A percentile compares a stretch with the other conserved stretches of the same genome.
Conservation (phyloP, 2,888 invertebrate genomes). For the Caenorhabditis wallacei region DNA sequence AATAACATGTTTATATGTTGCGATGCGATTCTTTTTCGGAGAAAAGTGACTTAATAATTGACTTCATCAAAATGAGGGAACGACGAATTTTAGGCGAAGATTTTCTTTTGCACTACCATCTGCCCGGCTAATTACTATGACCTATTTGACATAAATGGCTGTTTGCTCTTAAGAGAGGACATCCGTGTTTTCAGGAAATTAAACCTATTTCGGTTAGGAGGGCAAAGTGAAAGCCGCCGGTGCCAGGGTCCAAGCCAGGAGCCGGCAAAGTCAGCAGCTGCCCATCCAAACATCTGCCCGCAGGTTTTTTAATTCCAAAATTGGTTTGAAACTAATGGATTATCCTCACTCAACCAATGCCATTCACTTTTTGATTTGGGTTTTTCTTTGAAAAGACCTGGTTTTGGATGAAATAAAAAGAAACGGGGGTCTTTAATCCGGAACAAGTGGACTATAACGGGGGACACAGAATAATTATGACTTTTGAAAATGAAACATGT, state of each 20-base stretch:
- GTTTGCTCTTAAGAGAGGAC: slow-evolving; percentile 40
- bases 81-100: slow-evolving; percentile 23
- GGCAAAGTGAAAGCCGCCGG: slow-evolving; percentile 45
- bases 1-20: slow-evolving; percentile 41
- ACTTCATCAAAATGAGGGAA: slow-evolving; percentile 39
- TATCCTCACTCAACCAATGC: slow-evolving; percentile 42
- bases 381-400: slow-evolving; percentile 14
- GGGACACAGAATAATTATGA: not conserved
- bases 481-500: not conserved
- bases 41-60: slow-evolving; percentile 57
- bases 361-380: slow-evolving; percentile 46
- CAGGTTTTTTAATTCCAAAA: slow-evolving; percentile 64
- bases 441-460: slow-evolving; percentile 18
- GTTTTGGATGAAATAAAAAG: slow-evolving; percentile 16
- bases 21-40: slow-evolving; percentile 31
- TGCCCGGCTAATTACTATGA: slow-evolving; percentile 50
- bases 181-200: slow-evolving; percentile 53
- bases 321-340: slow-evolving; percentile 61
- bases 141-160: slow-evolving; percentile 51
- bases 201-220: slow-evolving; percentile 33
- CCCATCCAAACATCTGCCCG: slow-evolving; percentile 54
- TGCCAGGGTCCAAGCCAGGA: slow-evolving; percentile 51
- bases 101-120: slow-evolving; percentile 55
- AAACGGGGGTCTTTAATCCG: slow-evolving; percentile 9
- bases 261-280: slow-evolving; percentile 54